A percentile compares a stretch with the other conserved stretches of the same genome.
Evolutionary conservation across 2,797 vertebrate species (phyloP).

Genomic region (Periophthalmus magnuspinnatus): DNA sequence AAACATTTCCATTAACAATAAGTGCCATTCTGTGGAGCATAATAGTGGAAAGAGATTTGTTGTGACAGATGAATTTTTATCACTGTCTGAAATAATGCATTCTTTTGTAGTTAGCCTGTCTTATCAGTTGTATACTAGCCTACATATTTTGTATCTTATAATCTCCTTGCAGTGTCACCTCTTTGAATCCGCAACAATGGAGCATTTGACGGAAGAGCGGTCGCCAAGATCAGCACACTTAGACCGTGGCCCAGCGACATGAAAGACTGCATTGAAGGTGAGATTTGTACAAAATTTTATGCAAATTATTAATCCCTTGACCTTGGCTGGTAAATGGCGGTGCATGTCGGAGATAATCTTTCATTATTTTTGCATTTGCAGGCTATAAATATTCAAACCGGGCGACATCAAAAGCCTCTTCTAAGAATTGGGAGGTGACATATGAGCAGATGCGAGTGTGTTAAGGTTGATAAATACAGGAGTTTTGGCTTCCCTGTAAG

Average conservation of each 20-base stretch:
- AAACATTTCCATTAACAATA: slow-evolving; percentile 4
- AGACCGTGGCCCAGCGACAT: slow-evolving; percentile 22
- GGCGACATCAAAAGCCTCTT: slow-evolving; percentile 10
- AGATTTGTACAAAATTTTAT: slow-evolving; percentile 2
- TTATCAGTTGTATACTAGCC: slow-evolving; percentile 2
- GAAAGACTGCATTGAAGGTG: slow-evolving; percentile 6
- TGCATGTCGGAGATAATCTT: slow-evolving; percentile 14
- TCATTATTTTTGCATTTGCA: slow-evolving; percentile 17
- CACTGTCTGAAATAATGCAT: slow-evolving; percentile 1
- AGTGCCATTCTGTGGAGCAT: neutral
- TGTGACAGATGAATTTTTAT: slow-evolving; percentile 6
- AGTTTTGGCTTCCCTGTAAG: slow-evolving; percentile 5
- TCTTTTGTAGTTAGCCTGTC: neutral
- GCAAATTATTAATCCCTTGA: slow-evolving; percentile 12
- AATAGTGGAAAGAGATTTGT: neutral
- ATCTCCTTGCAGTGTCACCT: slow-evolving; percentile 9
- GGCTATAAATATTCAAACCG: slow-evolving; percentile 14
- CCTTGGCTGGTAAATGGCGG: slow-evolving; percentile 14
- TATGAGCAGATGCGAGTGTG: neutral
- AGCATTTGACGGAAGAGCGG: slow-evolving; percentile 26
- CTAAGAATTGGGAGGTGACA: neutral
- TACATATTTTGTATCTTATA: slow-evolving; percentile 10
- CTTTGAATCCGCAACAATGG: slow-evolving; percentile 22
- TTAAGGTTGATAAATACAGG: slow-evolving; percentile 6
- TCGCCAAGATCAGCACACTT: slow-evolving; percentile 20